These are phyloP conservation scores for Amphimallon solstitiale DNA, from an alignment of 2,888 invertebrate species.

Conservation along the genomic window DNA sequence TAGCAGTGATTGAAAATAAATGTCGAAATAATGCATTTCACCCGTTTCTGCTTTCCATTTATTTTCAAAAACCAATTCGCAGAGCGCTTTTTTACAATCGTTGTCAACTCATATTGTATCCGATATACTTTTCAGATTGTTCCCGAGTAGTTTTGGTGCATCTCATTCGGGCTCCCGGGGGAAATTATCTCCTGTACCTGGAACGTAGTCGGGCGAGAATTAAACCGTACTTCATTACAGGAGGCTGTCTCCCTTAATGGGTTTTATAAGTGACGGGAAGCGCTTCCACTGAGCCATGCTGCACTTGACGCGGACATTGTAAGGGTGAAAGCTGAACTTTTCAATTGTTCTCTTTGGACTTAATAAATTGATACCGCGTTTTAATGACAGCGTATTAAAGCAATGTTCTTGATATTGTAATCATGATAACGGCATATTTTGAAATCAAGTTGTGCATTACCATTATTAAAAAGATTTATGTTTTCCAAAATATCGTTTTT, in stretches of 20 bases:
- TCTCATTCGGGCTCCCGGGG: constrained; percentile 27
- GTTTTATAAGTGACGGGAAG: constrained; percentile 18
- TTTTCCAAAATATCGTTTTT: neutral
- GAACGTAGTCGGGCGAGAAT: constrained; percentile 23
- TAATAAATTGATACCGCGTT: constrained; percentile 14
- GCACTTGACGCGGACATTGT: constrained; percentile 9
- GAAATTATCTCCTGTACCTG: constrained; percentile 28
- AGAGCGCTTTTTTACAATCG: neutral
- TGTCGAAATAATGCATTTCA: neutral
- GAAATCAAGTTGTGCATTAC: neutral
- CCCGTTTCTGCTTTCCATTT: too few species aligned
- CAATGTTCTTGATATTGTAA: neutral
- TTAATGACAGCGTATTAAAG: neutral
- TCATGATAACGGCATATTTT: neutral
- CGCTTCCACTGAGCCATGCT: constrained; percentile 15
- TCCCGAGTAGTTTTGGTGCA: constrained; percentile 6
- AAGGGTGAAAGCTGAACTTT: constrained; percentile 16
- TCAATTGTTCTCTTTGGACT: neutral
- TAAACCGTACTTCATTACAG: constrained; percentile 31
- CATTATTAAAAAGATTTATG: neutral
- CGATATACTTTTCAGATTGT: neutral
- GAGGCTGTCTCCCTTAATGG: constrained; percentile 28
- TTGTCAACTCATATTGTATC: constrained; percentile 16
- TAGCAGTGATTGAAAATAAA: too few species aligned
- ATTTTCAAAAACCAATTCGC: neutral